phyloP scores from a whole-genome alignment of 2,797 vertebrate species.

The Varecia variegata region DNA sequence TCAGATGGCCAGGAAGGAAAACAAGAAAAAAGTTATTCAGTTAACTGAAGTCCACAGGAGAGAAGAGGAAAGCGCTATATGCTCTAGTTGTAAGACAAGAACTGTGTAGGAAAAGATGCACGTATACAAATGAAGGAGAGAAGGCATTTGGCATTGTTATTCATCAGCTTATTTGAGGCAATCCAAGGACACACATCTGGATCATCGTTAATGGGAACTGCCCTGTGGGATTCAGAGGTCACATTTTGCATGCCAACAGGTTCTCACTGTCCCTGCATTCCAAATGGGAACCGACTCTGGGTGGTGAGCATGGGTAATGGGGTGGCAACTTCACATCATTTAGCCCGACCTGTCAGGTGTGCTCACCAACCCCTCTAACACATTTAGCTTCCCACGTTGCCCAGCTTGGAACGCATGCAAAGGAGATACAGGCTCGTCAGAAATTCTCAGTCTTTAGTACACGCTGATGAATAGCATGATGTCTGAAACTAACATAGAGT shows the following conservation, averaged over 20 bases:
- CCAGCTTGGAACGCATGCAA: background rate
- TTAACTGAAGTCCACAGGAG: background rate
- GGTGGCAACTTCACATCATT: slow-evolving; percentile 43
- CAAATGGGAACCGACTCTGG: background rate
- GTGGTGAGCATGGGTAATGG: slow-evolving; percentile 53
- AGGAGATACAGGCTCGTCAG: background rate
- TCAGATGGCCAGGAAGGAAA: background rate
- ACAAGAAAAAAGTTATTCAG: background rate
- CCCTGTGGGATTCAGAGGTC: background rate
- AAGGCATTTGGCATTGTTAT: slow-evolving; percentile 1
- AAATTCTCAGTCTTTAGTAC: background rate
- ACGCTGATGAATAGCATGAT: background rate
- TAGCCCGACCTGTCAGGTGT: slow-evolving; percentile 48
- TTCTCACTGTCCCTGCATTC: background rate
- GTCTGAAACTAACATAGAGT: background rate
- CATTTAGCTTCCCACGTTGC: background rate
- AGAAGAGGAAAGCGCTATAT: background rate
- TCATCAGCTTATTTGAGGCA: slow-evolving; percentile 14
- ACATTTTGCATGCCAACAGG: background rate
- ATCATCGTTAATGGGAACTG: background rate
- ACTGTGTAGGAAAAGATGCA: background rate
- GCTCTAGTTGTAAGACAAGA: background rate
- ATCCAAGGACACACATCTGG: slow-evolving; percentile 28
- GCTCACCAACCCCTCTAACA: background rate
- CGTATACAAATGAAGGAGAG: background rate